phyloP scores from a whole-genome alignment of 2,113 vertebrate species.

The Manacus vitellinus region DNA sequence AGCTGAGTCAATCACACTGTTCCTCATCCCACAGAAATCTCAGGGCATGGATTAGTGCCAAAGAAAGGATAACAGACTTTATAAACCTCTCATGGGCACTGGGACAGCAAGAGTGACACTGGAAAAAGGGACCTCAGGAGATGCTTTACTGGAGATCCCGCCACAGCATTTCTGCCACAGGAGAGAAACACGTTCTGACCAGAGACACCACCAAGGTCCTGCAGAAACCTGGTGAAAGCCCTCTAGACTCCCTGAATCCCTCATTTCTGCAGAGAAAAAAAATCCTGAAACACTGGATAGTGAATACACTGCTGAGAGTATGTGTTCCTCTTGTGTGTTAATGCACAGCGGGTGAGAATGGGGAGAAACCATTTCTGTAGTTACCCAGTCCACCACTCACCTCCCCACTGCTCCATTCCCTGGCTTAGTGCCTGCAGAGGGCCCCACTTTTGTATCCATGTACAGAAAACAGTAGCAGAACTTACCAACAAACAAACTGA shows the following conservation, averaged over 20 bases:
- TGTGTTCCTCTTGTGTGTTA: not conserved
- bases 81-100: not conserved
- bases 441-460: not conserved
- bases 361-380: not conserved
- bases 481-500: not conserved
- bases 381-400: not conserved
- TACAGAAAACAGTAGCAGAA: not conserved
- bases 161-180: not conserved
- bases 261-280: not conserved
- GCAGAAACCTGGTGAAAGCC: not conserved
- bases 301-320: not conserved
- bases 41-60: not conserved
- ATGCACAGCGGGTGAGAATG: not conserved
- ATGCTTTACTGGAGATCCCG: not conserved
- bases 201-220: fast-evolving
- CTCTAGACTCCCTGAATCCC: not conserved
- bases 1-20: not conserved
- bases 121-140: not conserved
- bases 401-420: not conserved
- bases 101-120: not conserved
- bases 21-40: not conserved
- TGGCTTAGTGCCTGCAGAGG: not conserved
- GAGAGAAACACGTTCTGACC: not conserved
- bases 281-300: not conserved
- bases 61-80: not conserved